Conservation (phyloP, 2,113 vertebrate species). For the Danio rerio region GRCz12tu NC_133186.1:38418001-38418500, state of each 20-base stretch:
- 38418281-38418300: background rate
- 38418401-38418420: too few relatives aligned
- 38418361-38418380: too few relatives aligned
- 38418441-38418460: too few relatives aligned
- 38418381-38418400: too few relatives aligned
- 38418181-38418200: slow-evolving; percentile 49
- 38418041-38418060: background rate
- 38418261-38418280: background rate
- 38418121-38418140: slow-evolving; percentile 21
- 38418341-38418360: background rate
- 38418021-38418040: too few relatives aligned
- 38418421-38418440: too few relatives aligned
- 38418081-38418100: background rate
- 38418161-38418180: slow-evolving; percentile 57
- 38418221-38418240: slow-evolving; percentile 33
- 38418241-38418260: background rate
- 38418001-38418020: too few relatives aligned
- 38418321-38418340: background rate
- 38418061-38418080: background rate
- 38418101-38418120: background rate
- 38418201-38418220: slow-evolving; percentile 10
- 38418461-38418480: too few relatives aligned
- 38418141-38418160: slow-evolving; percentile 30
- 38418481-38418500: too few relatives aligned
- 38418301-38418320: background rate